Evolutionary conservation across 2,888 invertebrate genomes (phyloP).

Genomic region (Crematogaster levior): DNA sequence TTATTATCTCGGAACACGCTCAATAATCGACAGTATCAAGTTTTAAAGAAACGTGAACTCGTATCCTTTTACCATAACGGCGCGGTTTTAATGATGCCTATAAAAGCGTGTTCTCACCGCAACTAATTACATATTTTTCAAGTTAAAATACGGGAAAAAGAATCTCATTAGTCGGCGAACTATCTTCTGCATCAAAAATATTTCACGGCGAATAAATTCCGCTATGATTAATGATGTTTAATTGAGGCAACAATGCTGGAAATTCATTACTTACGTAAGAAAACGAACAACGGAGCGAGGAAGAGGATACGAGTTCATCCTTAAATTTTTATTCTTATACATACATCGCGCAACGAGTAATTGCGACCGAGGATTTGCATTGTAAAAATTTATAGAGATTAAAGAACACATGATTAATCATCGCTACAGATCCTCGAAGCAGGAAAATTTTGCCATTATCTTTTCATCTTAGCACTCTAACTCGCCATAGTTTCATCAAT

Average conservation of each 20-base stretch:
- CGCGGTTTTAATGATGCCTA: background rate
- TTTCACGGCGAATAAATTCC: background rate
- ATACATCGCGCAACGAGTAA: slow-evolving; percentile 4
- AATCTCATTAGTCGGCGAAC: background rate
- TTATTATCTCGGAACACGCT: slow-evolving; percentile 68
- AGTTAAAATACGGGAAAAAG: background rate
- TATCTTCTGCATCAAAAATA: background rate
- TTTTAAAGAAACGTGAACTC: slow-evolving; percentile 50
- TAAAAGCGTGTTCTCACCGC: slow-evolving; percentile 22
- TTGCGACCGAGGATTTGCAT: background rate
- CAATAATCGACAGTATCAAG: slow-evolving; percentile 49
- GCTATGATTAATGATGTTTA: background rate
- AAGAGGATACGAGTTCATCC: slow-evolving; percentile 41
- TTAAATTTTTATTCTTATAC: slow-evolving; percentile 26
- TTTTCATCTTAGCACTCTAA: background rate
- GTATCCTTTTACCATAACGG: slow-evolving; percentile 39
- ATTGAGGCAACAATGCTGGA: background rate
- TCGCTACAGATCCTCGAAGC: background rate
- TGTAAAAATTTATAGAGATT: background rate
- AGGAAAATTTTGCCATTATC: background rate
- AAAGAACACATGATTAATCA: background rate
- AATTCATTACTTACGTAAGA: slow-evolving; percentile 14
- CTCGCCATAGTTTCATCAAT: background rate
- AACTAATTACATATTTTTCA: background rate
- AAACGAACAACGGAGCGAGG: background rate